Evolutionary conservation across 2,888 invertebrate genomes (phyloP), one percentile per base, ranked within the genome.

Genomic region (Drosophila anomalata): DNA sequence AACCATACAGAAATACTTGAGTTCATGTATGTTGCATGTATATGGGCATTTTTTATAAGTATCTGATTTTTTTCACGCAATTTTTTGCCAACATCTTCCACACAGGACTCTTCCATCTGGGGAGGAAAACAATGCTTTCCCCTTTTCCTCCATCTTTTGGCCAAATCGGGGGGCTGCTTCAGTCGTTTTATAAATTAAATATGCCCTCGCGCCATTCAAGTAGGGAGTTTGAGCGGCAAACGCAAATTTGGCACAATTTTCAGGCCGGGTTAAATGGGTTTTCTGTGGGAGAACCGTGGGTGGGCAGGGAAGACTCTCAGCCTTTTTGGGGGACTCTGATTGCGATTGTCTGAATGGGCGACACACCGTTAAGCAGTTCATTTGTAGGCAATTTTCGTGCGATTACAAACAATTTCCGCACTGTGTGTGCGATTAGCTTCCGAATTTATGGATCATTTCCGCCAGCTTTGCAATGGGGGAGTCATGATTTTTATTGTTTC

Each of bases 311-410:
- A 29, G 39, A 48, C 33, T 44, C 33, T 17, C 33, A 57, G 59
- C 11, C 3, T 22, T 44, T 3, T 24, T 12, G 29, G 47, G 33
- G n/a, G 20, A 36, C 36, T 33, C 52, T 41, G 59, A 46, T 55
- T 50, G 70, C 53, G 20, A 56, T 66, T 56, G 39, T 46, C 31
- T 44, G 65, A 78, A 81, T 79, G 87, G 42, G 79, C 81, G 85
- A 88, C 85, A 85, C 88, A 53, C 85, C 82, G 79, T 88, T 88
- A 88, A 85, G 82, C 85, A 85, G 85, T 81, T 88, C 85, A 85
- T 85, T 85, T 85, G 85, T 88, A 88, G 85, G 85, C 85, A 79
- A 79, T 87, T 88, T 88, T 81, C 81, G 88, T 85, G 69, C 68
- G 77, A 88, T 80, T 78, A 69, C 79, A 80, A 78, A 76, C 76